These are phyloP conservation scores for Eurypyga helias DNA, from an alignment of 2,113 vertebrate species.

Conservation along the genomic window DNA sequence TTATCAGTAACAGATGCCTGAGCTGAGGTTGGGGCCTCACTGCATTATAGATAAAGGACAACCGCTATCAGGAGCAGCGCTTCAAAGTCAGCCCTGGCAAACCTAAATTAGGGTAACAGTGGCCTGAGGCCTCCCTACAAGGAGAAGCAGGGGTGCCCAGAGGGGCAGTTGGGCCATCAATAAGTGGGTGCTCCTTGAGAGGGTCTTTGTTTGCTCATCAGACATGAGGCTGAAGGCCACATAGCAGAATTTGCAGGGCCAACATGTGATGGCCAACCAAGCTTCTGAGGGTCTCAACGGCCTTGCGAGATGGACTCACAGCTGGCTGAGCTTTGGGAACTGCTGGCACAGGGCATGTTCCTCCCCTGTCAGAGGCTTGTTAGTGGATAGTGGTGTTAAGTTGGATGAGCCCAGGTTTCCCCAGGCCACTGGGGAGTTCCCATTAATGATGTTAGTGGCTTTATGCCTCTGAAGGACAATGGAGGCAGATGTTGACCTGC, in stretches of 20 bases:
- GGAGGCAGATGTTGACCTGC: background rate
- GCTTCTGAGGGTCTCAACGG: rapidly evolving
- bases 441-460: background rate
- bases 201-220: background rate
- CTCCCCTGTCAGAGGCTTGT: background rate
- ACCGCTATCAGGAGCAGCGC: background rate
- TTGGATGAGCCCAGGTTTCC: background rate
- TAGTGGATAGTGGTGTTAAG: background rate
- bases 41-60: background rate
- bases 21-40: slow-evolving; percentile 5
- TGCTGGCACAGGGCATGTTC: background rate
- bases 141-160: background rate
- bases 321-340: background rate
- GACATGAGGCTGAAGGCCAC: background rate
- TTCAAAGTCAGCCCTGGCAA: background rate
- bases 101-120: background rate
- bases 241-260: background rate
- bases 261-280: background rate
- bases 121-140: background rate
- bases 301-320: background rate
- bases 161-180: background rate
- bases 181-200: background rate
- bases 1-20: slow-evolving; percentile 35
- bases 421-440: background rate
- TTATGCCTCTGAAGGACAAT: background rate